Evolutionary conservation across 2,888 invertebrate species (phyloP), one percentile per base, ranked within the genome.

Genomic region (Pristionchus exspectatus): DNA sequence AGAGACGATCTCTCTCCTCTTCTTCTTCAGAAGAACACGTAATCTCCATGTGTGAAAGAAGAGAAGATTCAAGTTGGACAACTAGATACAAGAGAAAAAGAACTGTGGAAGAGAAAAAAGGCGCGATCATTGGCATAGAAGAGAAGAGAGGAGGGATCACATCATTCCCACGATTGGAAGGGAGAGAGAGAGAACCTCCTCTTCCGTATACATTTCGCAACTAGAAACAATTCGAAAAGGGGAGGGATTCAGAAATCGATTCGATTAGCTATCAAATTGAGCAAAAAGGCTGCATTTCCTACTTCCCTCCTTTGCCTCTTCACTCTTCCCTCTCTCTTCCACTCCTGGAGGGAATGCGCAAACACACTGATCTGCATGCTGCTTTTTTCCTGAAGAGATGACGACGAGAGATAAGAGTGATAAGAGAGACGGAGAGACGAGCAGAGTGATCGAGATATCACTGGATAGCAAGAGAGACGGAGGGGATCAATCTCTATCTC

Each of bases 1-100:
- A 74, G 74, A 18, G 74, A 9, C 33, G 74, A 74, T 74, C 74
- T 38, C 33, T 38, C 30, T 27, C 27, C 24, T 66, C 72, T 74
- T 27, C 38, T 21, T 74, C 74, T 44, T 24, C 38, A 74, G 74
- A 74, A 74, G 74, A 74, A 74, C 74, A 74, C 74, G 74, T 74
- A 74, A 74, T 74, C 74, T 74, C 74, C 74, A 74, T 74, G 74
- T 74, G 74, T 85, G 84, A 85, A 85, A 85, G 59, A 33, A 33
- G 38, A 83, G 83, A 54, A 83, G 56, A 83, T 74, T 72, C 69
- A 44, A 81, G 81, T 44, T 83, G 56, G 54, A 30, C 54, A 74
- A 30, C 16, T 33, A 74, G 74, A 38, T 33, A 74, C 33, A 38
- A 83, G 81, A 83, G 81, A 38, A 44, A 27, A 83, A 83, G 83